Conservation (phyloP, 2,113 vertebrate genomes). For the Gavia stellata region DNA sequence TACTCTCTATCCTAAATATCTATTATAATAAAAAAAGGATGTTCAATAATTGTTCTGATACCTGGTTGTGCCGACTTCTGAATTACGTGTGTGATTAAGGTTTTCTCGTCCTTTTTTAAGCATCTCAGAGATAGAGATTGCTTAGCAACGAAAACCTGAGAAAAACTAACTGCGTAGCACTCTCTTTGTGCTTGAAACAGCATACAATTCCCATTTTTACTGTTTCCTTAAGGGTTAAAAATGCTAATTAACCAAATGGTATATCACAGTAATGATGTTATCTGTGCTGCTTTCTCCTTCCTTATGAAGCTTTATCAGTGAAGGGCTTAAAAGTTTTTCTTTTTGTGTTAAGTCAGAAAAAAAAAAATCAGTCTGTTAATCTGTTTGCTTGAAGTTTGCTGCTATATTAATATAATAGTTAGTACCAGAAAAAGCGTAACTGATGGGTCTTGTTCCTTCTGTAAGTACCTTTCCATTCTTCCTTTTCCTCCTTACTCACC, state of each 20-base stretch:
- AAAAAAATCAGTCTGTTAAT: neutral
- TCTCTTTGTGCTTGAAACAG: neutral
- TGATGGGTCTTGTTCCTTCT: neutral
- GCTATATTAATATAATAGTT: neutral
- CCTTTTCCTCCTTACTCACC: neutral
- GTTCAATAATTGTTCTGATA: neutral
- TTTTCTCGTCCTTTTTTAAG: neutral
- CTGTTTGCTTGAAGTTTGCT: neutral
- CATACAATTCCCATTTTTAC: neutral
- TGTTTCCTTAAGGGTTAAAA: neutral
- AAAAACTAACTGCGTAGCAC: neutral
- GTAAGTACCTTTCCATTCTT: neutral
- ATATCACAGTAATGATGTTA: neutral
- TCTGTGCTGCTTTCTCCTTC: neutral
- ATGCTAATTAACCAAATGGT: neutral
- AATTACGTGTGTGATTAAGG: accelerated
- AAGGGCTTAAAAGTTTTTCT: neutral
- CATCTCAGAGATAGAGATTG: neutral
- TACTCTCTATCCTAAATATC: neutral
- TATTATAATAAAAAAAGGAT: neutral
- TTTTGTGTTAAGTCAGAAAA: neutral
- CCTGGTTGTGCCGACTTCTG: neutral
- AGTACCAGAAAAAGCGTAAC: neutral
- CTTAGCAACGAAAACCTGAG: neutral
- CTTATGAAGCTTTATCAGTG: neutral